Conservation (phyloP, 2,797 vertebrate species). For the Threskiornis aethiopicus region DNA sequence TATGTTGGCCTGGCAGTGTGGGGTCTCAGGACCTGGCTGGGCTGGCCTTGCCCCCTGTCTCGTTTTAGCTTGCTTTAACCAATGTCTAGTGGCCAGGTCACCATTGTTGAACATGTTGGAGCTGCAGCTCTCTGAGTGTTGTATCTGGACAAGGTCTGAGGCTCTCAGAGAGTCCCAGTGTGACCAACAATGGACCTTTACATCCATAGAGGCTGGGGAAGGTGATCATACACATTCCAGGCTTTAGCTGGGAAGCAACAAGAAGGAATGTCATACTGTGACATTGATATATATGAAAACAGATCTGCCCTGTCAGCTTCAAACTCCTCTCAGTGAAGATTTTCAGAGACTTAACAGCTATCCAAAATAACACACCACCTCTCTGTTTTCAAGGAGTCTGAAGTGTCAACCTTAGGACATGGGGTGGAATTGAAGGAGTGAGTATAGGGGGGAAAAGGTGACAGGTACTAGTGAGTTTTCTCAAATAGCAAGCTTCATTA, state of each 20-base stretch:
- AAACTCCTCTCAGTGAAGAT: background rate
- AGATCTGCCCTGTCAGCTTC: background rate
- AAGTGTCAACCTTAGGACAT: background rate
- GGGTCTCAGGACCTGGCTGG: background rate
- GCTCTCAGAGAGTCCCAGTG: background rate
- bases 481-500: background rate
- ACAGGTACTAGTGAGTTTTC: background rate
- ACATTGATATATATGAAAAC: background rate
- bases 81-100: accelerated
- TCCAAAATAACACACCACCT: background rate
- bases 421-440: accelerated
- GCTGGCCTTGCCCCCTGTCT: background rate
- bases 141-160: background rate
- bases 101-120: accelerated
- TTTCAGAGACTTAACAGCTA: background rate
- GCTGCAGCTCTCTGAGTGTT: accelerated
- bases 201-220: accelerated
- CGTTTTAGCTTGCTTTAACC: background rate
- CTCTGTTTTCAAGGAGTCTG: background rate
- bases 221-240: background rate
- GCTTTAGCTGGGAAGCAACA: background rate
- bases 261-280: background rate
- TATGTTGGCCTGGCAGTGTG: background rate
- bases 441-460: background rate
- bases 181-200: background rate